These are phyloP conservation scores for Pocillopora verrucosa DNA, from an alignment of 64 coral and sea anemone species.

Conservation along the genomic window DNA sequence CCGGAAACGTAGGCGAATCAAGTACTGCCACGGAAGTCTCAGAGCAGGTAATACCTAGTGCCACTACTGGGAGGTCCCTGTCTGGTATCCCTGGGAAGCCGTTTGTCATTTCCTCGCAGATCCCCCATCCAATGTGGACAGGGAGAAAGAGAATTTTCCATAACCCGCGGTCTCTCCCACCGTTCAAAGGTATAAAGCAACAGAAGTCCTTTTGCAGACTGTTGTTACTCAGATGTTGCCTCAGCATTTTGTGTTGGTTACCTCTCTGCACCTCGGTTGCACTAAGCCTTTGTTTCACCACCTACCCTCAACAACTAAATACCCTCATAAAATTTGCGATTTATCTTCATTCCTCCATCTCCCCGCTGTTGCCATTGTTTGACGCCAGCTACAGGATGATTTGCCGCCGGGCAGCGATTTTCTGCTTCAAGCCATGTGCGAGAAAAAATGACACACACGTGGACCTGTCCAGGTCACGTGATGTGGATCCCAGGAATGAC, in stretches of 20 bases:
- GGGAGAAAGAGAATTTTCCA: constrained; percentile 1
- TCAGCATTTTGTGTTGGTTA: background rate
- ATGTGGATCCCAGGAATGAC: background rate
- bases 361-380: background rate
- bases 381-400: background rate
- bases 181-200: background rate
- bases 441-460: background rate
- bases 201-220: background rate
- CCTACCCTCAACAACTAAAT: background rate
- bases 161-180: background rate
- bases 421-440: background rate
- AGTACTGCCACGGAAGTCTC: too few species aligned
- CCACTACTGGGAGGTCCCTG: background rate
- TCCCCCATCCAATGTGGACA: background rate
- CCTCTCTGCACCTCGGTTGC: background rate
- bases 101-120: background rate
- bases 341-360: background rate
- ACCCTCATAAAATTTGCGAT: background rate
- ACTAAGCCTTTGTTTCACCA: background rate
- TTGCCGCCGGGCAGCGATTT: background rate
- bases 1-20: background rate
- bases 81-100: background rate
- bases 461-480: background rate
- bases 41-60: background rate
- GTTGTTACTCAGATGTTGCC: background rate